Evolutionary conservation across 2,113 vertebrate genomes (phyloP).

Genomic region (Stigmatopora argus): DNA sequence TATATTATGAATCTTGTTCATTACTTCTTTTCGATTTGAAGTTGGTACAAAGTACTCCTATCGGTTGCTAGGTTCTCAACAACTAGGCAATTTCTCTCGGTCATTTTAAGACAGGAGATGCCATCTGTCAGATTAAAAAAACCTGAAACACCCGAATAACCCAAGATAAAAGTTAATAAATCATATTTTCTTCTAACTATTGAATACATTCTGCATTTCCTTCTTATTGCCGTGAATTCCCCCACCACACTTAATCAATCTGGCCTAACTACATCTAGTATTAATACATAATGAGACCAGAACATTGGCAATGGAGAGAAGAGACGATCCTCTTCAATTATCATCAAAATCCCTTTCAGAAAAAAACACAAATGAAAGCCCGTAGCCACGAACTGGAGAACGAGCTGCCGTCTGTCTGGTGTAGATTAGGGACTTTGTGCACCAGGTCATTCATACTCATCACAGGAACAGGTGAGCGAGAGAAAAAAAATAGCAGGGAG

Average conservation of each 20-base stretch:
- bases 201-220: background rate
- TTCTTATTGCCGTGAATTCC: background rate
- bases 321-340: conserved; percentile 41
- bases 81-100: no score
- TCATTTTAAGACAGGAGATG: no score
- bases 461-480: conserved; percentile 20
- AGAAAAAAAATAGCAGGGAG: conserved; percentile 23
- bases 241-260: background rate
- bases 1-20: no score
- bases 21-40: no score
- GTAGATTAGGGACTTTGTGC: conserved; percentile 43
- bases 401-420: conserved; percentile 41
- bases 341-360: conserved; percentile 44
- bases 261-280: conserved; percentile 23
- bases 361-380: conserved; percentile 47
- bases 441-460: conserved; percentile 12
- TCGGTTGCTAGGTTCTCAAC: no score
- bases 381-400: conserved; percentile 35
- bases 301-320: conserved; percentile 19
- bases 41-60: no score
- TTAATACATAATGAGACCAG: conserved; percentile 36
- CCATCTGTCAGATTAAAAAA: no score
- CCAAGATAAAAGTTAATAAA: background rate
- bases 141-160: no score
- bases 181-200: background rate